Conservation (phyloP, 2,888 invertebrate species). For the Cerastis rubricosa region DNA sequence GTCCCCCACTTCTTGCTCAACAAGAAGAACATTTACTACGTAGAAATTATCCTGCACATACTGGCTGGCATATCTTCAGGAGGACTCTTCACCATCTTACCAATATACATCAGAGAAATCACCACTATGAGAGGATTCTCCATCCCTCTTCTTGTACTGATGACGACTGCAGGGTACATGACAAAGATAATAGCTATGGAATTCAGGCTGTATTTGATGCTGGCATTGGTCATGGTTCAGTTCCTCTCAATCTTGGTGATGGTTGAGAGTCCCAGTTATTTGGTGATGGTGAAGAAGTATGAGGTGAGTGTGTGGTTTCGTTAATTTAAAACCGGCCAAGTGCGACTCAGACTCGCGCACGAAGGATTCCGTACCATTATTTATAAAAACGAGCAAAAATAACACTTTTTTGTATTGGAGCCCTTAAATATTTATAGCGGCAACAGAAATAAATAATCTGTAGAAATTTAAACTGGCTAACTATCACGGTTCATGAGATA, state of each 20-base stretch:
- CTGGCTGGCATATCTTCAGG: conserved; percentile 80
- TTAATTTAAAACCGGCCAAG: neutral
- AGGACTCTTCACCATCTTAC: conserved; percentile 80
- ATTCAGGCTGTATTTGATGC: conserved; percentile 76
- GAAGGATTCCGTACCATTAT: too few species aligned
- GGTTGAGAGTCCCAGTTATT: conserved; percentile 81
- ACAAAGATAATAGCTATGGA: conserved; percentile 76
- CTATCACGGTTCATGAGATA: too few species aligned
- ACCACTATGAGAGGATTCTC: conserved; percentile 72
- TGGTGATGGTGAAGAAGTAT: conserved; percentile 78
- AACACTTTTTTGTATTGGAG: too few species aligned
- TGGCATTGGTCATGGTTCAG: conserved; percentile 77
- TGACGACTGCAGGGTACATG: conserved; percentile 80
- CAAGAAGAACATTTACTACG: conserved; percentile 61
- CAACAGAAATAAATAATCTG: too few species aligned
- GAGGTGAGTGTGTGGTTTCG: conserved; percentile 72
- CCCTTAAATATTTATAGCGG: too few species aligned
- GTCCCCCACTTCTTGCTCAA: conserved; percentile 78
- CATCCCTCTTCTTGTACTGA: conserved; percentile 73
- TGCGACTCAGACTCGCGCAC: too few species aligned
- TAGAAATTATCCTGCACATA: conserved; percentile 73
- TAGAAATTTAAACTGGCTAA: too few species aligned
- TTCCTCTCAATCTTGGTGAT: conserved; percentile 75
- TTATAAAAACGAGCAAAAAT: too few species aligned
- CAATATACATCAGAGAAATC: conserved; percentile 81